Evolutionary conservation across 2,888 invertebrate genomes (phyloP), one percentile per base, ranked within the genome.

Genomic region (Acronicta psi): DNA sequence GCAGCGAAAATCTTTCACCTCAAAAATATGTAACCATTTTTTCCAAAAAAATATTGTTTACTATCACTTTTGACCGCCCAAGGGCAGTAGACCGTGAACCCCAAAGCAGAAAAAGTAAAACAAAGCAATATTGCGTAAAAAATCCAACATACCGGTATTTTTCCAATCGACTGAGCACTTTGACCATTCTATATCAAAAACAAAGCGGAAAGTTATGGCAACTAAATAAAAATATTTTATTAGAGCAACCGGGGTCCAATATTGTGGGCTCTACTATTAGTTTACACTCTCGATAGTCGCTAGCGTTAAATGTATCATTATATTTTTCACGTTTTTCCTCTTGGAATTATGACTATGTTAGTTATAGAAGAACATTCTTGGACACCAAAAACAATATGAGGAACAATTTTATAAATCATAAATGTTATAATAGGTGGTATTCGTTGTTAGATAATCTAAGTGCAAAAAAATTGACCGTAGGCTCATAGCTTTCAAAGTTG

Each of bases 131-230:
- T 45, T 14, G 37, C 44, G 17, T 40, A 58, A 67, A 50, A 56
- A 16, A 38, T 34, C 38, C 9, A 36, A 57, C 58, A 44, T 13
- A 50, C 36, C 44, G 46, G 50, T 53, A 56, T 66, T 66, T 64
- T 40, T 40, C 18, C 72, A 51, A 36, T 44, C 47, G 41, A 54
- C 31, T 44, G 56, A 54, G 7, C 68, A 10, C 68, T 72, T 72
- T 72, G 55, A 60, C 18, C 57, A 31, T 36, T 50, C 13, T 16
- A 20, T 50, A 45, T 52, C 42, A 64, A 46, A 45, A 52, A 64
- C 52, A 57, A 55, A 52, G 25, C 36, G 29, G 23, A 6, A 10
- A 49, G 34, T 41, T 14, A 41, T 49, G 29, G 2, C 1, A 40
- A 59, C 25, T 40, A 37, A 52, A 65, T 50, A 47, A 52, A 70